Conservation (phyloP, 2,797 vertebrate species). For the Catostomus latipinnis region DNA sequence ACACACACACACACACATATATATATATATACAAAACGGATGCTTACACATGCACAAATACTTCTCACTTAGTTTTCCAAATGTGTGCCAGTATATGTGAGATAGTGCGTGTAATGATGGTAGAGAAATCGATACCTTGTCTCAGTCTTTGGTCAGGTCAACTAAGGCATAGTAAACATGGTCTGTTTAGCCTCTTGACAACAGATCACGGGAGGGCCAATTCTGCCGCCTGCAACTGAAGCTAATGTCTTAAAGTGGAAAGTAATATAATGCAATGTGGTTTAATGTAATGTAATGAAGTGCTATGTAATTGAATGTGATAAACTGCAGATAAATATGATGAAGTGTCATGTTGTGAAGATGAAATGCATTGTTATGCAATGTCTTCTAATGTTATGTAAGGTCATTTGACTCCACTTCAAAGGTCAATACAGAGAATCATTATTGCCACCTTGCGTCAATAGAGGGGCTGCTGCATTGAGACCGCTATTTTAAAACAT, state of each 20-base stretch:
- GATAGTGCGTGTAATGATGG: slow-evolving; percentile 2
- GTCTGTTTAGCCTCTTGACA: neutral
- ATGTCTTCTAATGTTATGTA: neutral
- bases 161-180: neutral
- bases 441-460: slow-evolving; percentile 16
- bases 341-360: neutral
- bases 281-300: neutral
- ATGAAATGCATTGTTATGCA: neutral
- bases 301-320: slow-evolving; percentile 11
- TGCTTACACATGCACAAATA: neutral
- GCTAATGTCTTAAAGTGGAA: slow-evolving; percentile 9
- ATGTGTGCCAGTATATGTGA: neutral
- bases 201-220: neutral
- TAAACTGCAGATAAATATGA: neutral
- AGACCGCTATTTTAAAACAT: too few relatives aligned
- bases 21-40: too few relatives aligned
- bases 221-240: neutral
- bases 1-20: neutral
- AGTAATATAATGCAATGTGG: slow-evolving; percentile 3
- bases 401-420: slow-evolving; percentile 1
- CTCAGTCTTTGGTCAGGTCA: neutral
- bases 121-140: neutral
- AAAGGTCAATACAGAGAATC: neutral
- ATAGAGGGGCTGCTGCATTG: neutral
- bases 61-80: neutral